Evolutionary conservation across 2,888 invertebrate genomes (phyloP).

Genomic region (Theretra japonica): DNA sequence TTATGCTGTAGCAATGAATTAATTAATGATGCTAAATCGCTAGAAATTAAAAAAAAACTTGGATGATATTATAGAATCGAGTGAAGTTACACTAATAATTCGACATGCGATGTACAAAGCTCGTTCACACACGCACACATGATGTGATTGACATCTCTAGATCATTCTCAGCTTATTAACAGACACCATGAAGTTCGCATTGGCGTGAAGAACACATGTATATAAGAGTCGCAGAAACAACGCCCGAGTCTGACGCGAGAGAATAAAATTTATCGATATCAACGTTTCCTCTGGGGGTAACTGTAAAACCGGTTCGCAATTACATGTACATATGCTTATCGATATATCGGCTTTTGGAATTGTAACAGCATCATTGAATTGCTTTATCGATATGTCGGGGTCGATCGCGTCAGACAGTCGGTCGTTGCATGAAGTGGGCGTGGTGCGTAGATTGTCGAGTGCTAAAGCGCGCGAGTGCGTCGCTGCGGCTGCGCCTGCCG

Average conservation of each 20-base stretch:
- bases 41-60: neutral
- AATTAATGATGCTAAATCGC: neutral
- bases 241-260: neutral
- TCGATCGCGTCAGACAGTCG: too few species aligned
- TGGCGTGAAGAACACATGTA: slow-evolving; percentile 18
- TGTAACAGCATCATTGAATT: neutral
- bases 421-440: neutral
- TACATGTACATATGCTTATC: neutral
- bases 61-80: neutral
- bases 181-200: neutral
- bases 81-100: neutral
- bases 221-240: slow-evolving; percentile 19
- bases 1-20: neutral
- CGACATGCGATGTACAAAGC: slow-evolving; percentile 8
- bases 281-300: neutral
- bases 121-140: neutral
- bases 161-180: slow-evolving; percentile 55
- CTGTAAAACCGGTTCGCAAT: neutral
- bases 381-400: slow-evolving; percentile 2
- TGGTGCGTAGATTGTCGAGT: slow-evolving; percentile 76
- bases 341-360: neutral
- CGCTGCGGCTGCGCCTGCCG: slow-evolving; percentile 73
- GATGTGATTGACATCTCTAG: slow-evolving; percentile 36
- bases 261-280: neutral
- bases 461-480: slow-evolving; percentile 76